Conservation (phyloP, 2,888 invertebrate genomes). For the Cremastobaeus sp. region DNA sequence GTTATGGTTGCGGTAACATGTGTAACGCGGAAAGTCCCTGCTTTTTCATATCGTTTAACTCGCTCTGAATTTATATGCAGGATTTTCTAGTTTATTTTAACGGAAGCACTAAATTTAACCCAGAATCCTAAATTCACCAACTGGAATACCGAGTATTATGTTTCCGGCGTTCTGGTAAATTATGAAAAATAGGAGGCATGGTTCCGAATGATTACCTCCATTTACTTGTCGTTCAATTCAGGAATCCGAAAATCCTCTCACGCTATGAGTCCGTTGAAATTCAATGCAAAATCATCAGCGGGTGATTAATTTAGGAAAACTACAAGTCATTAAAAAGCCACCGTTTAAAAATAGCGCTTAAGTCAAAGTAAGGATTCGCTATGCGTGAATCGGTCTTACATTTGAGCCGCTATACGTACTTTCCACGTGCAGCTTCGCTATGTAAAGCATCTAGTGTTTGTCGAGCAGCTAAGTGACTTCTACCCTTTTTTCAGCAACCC, state of each 20-base stretch:
- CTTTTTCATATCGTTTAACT: conserved; percentile 14
- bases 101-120: no score
- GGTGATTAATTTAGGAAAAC: neutral
- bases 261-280: no score
- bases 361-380: conserved; percentile 34
- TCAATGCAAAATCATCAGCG: neutral
- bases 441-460: conserved; percentile 64
- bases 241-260: no score
- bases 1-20: conserved; percentile 43
- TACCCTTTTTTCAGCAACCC: conserved; percentile 63
- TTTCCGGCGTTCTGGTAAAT: no score
- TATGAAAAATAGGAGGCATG: no score
- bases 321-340: neutral
- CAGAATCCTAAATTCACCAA: no score
- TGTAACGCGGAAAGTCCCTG: conserved; percentile 33
- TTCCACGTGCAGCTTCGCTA: conserved; percentile 29
- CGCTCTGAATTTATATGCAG: conserved; percentile 2
- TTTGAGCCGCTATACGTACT: conserved; percentile 24
- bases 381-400: conserved; percentile 42
- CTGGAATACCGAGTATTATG: no score
- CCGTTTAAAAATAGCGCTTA: conserved; percentile 8
- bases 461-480: conserved; percentile 69
- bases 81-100: no score
- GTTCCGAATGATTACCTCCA: no score
- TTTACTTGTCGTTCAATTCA: no score